Base-by-base conservation (phyloP, 2,888 invertebrate genomes). In the Cotesia congregata region DNA sequence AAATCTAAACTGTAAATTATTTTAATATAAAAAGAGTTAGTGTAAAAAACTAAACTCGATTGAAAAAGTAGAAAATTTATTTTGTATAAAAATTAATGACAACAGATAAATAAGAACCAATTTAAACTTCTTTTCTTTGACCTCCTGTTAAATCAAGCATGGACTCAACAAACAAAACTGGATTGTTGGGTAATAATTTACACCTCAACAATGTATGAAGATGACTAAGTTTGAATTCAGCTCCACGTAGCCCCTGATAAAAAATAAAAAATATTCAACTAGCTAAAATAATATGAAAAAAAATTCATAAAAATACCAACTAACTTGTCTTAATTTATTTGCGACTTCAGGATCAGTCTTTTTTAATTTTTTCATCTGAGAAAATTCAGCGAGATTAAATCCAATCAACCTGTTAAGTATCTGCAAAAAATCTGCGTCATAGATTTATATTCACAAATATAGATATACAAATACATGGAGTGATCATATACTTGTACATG, bases 21-120 rank as follows among this genome's bases (percentile, higher is more conserved):
- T 30, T 30, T 30, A 30, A 3, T 0, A 30, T 30, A 30, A 30
- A 30, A 30, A 30, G 30, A 30, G 30, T 30, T 30, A 30, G 30
- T 3, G 30, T 30, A 30, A 30, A 30, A 30, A 30, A 30, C 30
- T 30, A 3, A 30, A 3, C 30, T 30, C 30, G 3, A 30, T 30
- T 30, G 30, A 30, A 30, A 30, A 30, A 96, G 89, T 95, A 95
- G 89, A 93, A 96, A 78, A 95, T 94, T 85, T 96, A 5, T 59
- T 72, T 20, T 17, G 6, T 20, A 64, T 67, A 12, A n/a, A 5
- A 50, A 50, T 50, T 50, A 50, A 50, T 50, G 30, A 50, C 6
- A 50, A 50, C 50, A 50, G 4, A 50, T 50, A 50, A 50, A 6
- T 50, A 50, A 50, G 3, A 12, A 50, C 7, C 12, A 50, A 4